These are phyloP conservation scores for Bucco capensis DNA, from an alignment of 2,113 vertebrate genomes.

Conservation along the genomic window DNA sequence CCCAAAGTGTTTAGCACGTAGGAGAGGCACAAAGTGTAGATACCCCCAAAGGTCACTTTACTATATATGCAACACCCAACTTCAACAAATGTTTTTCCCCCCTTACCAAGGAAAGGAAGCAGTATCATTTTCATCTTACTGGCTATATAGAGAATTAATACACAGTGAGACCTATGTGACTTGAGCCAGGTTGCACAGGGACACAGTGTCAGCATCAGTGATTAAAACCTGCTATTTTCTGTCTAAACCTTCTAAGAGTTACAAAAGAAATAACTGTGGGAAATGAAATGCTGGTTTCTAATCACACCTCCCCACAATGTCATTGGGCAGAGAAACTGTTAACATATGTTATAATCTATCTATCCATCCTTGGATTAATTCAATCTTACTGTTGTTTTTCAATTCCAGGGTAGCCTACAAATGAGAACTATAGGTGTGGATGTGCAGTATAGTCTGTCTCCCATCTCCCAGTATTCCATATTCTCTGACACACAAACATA, in stretches of 20 bases:
- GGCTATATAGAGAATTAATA: neutral
- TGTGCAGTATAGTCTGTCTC: neutral
- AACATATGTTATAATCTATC: neutral
- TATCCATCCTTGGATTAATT: neutral
- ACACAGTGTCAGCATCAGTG: neutral
- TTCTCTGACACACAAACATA: neutral
- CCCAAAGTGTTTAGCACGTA: neutral
- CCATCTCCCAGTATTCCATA: neutral
- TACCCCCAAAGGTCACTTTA: neutral
- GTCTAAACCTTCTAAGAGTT: neutral
- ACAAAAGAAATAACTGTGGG: neutral
- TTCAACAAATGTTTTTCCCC: neutral
- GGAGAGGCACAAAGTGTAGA: neutral
- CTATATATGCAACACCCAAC: neutral
- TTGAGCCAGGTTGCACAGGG: neutral
- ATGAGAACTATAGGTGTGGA: neutral
- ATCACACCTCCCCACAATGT: neutral
- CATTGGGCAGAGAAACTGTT: neutral
- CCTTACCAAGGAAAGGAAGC: neutral
- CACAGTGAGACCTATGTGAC: neutral
- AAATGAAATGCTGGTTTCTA: neutral
- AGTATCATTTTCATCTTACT: neutral
- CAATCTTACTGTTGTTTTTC: neutral
- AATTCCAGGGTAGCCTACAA: neutral
- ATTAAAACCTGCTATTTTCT: conserved; percentile 9